These are phyloP conservation scores for Tipula confusa DNA, from an alignment of 2,888 invertebrate species.

Conservation along the genomic window DNA sequence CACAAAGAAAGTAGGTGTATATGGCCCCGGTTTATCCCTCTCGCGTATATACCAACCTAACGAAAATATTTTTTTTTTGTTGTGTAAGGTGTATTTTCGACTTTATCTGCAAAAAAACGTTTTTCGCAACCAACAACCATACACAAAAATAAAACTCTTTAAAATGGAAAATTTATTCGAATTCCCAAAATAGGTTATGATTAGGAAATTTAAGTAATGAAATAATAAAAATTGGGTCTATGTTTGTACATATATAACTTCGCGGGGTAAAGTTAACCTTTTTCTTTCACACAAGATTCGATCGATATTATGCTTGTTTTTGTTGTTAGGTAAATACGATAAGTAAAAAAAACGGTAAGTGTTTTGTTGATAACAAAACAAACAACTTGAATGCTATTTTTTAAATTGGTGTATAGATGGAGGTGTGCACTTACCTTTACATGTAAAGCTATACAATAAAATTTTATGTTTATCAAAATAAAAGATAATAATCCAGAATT, in stretches of 20 bases:
- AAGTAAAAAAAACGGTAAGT: background rate
- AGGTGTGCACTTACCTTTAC: background rate
- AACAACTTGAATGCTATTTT: background rate
- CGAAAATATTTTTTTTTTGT: background rate
- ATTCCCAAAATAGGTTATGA: conserved; percentile 25
- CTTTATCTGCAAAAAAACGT: background rate
- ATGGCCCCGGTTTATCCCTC: background rate
- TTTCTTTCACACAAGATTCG: background rate
- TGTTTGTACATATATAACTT: background rate
- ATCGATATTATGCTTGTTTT: background rate
- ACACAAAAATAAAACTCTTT: background rate
- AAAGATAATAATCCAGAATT: no score
- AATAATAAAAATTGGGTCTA: background rate
- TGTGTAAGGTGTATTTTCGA: background rate
- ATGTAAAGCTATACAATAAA: no score
- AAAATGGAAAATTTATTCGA: background rate
- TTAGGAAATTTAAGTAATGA: conserved; percentile 12
- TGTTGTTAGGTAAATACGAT: background rate
- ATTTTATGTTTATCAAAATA: no score
- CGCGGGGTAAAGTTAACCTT: background rate
- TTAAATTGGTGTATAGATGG: background rate
- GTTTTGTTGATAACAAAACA: background rate
- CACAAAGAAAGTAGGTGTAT: background rate
- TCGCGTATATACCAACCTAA: background rate
- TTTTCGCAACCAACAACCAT: background rate